phyloP scores from a whole-genome alignment of 2,113 vertebrate genomes.

The Psephotus haematonotus region DNA sequence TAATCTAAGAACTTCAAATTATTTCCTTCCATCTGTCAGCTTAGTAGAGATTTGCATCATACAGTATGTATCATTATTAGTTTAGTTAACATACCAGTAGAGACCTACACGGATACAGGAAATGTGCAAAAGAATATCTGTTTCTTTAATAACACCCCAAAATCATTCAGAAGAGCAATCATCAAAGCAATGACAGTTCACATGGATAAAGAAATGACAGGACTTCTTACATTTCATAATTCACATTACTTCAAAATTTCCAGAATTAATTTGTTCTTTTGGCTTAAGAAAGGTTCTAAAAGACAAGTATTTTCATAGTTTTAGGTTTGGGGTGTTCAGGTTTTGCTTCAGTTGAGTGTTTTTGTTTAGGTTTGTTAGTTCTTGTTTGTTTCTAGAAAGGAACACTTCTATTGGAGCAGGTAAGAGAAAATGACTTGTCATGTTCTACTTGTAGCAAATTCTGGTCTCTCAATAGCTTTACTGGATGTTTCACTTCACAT shows the following conservation, averaged over 20 bases:
- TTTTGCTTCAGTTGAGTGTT: not conserved
- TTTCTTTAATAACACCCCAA: not conserved
- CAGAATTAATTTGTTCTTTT: not conserved
- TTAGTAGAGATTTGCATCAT: not conserved
- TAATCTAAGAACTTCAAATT: slow-evolving; percentile 49
- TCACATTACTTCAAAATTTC: not conserved
- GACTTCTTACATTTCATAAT: not conserved
- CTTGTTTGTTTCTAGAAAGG: not conserved
- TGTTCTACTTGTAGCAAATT: not conserved
- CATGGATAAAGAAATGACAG: not conserved
- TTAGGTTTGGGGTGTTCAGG: not conserved
- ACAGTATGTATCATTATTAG: not conserved
- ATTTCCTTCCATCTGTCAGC: slow-evolving; percentile 22
- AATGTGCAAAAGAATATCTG: not conserved
- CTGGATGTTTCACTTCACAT: not conserved
- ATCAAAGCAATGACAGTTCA: not conserved
- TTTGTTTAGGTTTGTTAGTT: not conserved
- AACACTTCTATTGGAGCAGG: not conserved
- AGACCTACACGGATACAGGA: not conserved
- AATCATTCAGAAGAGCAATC: not conserved
- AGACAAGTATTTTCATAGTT: not conserved
- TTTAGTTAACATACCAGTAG: not conserved
- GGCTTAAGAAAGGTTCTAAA: not conserved
- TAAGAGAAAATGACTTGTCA: not conserved
- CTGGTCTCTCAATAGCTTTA: not conserved